Evolutionary conservation across 2,797 vertebrate species (phyloP).

Genomic region (Melanotaenia nigrans): DNA sequence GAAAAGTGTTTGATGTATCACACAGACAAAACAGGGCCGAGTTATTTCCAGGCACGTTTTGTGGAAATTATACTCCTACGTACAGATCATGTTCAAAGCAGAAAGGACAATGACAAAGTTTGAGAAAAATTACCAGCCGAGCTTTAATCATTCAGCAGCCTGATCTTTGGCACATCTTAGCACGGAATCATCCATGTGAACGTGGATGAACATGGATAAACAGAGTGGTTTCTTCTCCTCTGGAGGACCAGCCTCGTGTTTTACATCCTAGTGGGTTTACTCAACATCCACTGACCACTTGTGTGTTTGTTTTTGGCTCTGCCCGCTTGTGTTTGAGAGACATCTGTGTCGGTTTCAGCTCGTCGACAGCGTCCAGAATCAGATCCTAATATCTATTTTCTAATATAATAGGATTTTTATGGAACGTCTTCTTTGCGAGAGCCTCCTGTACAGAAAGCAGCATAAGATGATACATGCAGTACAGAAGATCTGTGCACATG

Average conservation of each 20-base stretch:
- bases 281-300: conserved; percentile 33
- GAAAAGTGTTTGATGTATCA: conserved; percentile 48
- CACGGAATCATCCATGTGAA: conserved; percentile 16
- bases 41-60: conserved; percentile 49
- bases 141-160: conserved; percentile 12
- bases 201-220: conserved; percentile 1
- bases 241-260: conserved; percentile 49
- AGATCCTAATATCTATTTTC: conserved; percentile 26
- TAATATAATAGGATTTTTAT: no score
- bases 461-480: no score
- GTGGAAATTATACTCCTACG: conserved; percentile 51
- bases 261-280: conserved; percentile 56
- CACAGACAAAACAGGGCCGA: conserved; percentile 35
- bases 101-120: conserved; percentile 41
- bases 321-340: background rate
- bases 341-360: conserved; percentile 31
- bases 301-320: conserved; percentile 18
- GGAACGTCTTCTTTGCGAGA: no score
- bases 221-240: conserved; percentile 4
- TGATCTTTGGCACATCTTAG: background rate
- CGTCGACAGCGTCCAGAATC: conserved; percentile 35
- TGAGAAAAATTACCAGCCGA: conserved; percentile 37
- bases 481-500: background rate
- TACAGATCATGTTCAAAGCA: conserved; percentile 39
- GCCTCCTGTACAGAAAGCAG: no score